Evolutionary conservation across 2,888 invertebrate genomes (phyloP).

Genomic region (Epirrhoe tristata): DNA sequence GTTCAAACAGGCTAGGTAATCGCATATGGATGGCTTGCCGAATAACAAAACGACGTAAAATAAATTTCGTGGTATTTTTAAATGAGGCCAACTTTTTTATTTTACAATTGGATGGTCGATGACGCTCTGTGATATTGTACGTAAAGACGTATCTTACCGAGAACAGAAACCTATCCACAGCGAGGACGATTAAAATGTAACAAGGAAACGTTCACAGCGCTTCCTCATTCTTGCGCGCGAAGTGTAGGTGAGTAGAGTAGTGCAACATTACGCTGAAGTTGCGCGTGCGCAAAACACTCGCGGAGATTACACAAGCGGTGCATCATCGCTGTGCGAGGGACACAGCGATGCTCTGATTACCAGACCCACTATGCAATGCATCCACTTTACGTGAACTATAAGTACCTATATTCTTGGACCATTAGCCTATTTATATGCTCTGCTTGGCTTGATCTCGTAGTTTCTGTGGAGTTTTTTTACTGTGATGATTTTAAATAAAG

Average conservation of each 20-base stretch:
- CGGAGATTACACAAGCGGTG: slow-evolving; percentile 65
- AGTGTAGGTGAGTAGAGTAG: slow-evolving; percentile 71
- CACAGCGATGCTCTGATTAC: slow-evolving; percentile 76
- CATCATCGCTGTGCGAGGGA: slow-evolving; percentile 52
- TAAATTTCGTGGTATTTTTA: slow-evolving; percentile 44
- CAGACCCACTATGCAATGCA: slow-evolving; percentile 56
- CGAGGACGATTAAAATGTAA: slow-evolving; percentile 72
- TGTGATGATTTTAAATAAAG: neutral
- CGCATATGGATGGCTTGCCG: slow-evolving; percentile 55
- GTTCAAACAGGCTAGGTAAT: slow-evolving; percentile 64
- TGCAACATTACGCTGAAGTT: slow-evolving; percentile 59
- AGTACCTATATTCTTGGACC: slow-evolving; percentile 10
- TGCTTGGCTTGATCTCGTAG: slow-evolving; percentile 1
- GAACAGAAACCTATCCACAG: slow-evolving; percentile 47
- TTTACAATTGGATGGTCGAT: slow-evolving; percentile 20
- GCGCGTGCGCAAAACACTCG: slow-evolving; percentile 53
- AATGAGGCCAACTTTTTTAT: slow-evolving; percentile 33
- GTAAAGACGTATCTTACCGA: slow-evolving; percentile 29
- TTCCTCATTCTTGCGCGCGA: slow-evolving; percentile 76
- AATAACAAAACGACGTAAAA: slow-evolving; percentile 59
- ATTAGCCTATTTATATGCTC: slow-evolving; percentile 13
- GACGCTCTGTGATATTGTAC: slow-evolving; percentile 20
- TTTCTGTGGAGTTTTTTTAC: neutral
- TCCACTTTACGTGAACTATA: slow-evolving; percentile 23
- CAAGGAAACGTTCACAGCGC: slow-evolving; percentile 70